Conservation (phyloP, 2,797 vertebrate genomes). For the Chaunax sp. region DNA sequence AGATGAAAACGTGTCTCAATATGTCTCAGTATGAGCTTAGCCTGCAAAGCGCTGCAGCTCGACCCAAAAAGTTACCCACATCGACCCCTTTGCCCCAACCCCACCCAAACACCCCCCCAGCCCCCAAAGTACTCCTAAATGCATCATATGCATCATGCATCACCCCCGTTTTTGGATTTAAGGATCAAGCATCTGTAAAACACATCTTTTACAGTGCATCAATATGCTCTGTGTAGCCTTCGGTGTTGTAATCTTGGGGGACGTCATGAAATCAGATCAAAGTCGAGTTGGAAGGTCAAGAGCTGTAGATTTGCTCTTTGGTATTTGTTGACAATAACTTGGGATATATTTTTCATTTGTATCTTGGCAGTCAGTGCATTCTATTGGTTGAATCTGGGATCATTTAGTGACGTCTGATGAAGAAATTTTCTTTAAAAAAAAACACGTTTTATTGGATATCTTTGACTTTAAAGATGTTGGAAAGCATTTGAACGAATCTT, state of each 20-base stretch:
- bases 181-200: constrained; percentile 29
- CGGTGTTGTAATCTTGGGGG: constrained; percentile 48
- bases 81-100: no score
- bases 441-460: neutral
- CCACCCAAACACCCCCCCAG: rapidly evolving
- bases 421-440: neutral
- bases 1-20: constrained; percentile 92
- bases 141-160: constrained; percentile 33
- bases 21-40: constrained; percentile 88
- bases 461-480: neutral
- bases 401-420: constrained; percentile 2
- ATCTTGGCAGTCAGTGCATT: constrained; percentile 6
- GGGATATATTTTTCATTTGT: no score
- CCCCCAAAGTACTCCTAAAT: neutral
- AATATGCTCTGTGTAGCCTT: constrained; percentile 42
- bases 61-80: constrained; percentile 31
- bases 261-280: constrained; percentile 32
- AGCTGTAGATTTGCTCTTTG: constrained; percentile 18
- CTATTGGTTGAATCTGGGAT: constrained; percentile 11
- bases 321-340: constrained; percentile 7
- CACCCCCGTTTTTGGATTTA: constrained; percentile 27
- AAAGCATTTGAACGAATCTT: neutral
- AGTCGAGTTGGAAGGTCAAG: constrained; percentile 11
- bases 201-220: constrained; percentile 43
- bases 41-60: constrained; percentile 68